phyloP scores from a whole-genome alignment of 2,888 invertebrate genomes.

The Glaucopsyche alexis region DNA sequence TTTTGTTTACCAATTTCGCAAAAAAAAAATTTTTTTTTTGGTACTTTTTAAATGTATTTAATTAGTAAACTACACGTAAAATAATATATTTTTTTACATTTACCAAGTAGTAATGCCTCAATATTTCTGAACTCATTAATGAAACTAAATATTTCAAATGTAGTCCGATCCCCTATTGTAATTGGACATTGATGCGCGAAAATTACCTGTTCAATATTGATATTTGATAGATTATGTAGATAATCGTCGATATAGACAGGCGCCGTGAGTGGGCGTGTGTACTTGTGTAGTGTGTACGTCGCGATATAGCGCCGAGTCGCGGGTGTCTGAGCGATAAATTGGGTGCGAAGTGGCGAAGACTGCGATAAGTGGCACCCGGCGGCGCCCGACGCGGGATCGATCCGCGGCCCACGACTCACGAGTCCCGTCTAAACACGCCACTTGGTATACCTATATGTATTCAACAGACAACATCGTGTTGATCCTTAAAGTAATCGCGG shows the following conservation, averaged over 20 bases:
- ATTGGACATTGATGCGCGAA: neutral
- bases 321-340: constrained; percentile 60
- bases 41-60: no score
- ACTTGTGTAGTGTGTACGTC: neutral
- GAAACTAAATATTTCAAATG: no score
- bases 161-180: no score
- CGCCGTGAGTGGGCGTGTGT: neutral
- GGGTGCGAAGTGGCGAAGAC: constrained; percentile 75
- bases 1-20: no score
- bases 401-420: constrained; percentile 50
- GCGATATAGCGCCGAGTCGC: neutral
- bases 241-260: neutral
- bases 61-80: no score
- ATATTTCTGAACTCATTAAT: no score
- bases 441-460: neutral
- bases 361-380: constrained; percentile 66
- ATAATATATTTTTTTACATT: no score
- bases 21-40: no score
- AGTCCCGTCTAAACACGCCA: constrained; percentile 38
- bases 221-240: neutral
- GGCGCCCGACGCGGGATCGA: constrained; percentile 46
- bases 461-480: neutral
- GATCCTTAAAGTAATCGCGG: no score
- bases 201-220: neutral
- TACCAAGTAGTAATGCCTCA: no score